These are phyloP conservation scores for Cremastobaeus sp. DNA, from an alignment of 2,888 invertebrate species.

Conservation along the genomic window DNA sequence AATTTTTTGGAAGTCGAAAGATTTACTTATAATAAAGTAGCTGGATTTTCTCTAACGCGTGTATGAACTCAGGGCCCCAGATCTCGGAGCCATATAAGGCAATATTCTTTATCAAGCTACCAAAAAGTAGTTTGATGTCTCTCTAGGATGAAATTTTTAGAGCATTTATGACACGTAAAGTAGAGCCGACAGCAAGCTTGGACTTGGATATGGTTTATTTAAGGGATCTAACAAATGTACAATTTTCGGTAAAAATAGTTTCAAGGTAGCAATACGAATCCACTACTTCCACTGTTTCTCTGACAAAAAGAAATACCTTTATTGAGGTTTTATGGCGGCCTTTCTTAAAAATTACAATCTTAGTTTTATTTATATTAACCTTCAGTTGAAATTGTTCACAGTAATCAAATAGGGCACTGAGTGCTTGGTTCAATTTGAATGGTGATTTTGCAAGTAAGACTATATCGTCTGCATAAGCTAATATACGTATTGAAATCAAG, in stretches of 20 bases:
- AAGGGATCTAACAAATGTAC: constrained; percentile 1
- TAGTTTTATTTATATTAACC: not conserved
- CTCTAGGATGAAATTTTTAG: too few species aligned
- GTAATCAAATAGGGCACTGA: not conserved
- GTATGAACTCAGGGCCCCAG: too few species aligned
- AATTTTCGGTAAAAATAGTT: constrained; percentile 1
- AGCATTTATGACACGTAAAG: not conserved
- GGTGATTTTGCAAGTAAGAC: constrained; percentile 15
- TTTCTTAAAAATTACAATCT: too few species aligned
- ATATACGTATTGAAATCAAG: not conserved
- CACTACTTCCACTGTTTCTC: constrained; percentile 1
- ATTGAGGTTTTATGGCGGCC: too few species aligned
- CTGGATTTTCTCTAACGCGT: constrained; percentile 4
- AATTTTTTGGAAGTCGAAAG: constrained; percentile 1
- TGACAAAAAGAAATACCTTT: not conserved
- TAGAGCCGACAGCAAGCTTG: too few species aligned
- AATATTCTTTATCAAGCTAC: not conserved
- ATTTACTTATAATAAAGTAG: not conserved
- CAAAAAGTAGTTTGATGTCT: not conserved
- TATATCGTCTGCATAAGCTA: constrained; percentile 15
- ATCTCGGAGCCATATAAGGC: not conserved
- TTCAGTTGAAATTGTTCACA: not conserved
- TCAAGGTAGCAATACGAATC: constrained; percentile 14
- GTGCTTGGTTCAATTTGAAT: not conserved
- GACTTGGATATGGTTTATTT: too few species aligned